These are phyloP conservation scores for Pseudomyrmex sp. DNA, from an alignment of 1,140 invertebrate genomes.

Conservation along the genomic window DNA sequence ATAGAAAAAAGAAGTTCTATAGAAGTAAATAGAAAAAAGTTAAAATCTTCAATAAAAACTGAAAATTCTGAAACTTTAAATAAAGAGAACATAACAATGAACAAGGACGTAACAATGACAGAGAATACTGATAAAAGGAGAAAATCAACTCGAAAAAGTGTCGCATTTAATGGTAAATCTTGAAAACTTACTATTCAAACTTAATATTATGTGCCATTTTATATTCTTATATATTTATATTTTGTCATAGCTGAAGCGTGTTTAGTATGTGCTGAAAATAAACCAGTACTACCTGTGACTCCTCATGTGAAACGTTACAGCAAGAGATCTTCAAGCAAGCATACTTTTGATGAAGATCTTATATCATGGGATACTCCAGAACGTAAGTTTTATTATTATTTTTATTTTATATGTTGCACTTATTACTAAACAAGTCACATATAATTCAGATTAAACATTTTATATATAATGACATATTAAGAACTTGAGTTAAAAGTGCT, in stretches of 20 bases:
- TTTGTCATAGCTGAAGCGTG: conserved; percentile 65
- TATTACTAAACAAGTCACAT: not conserved
- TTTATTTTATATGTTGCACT: not conserved
- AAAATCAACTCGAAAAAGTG: conserved; percentile 68
- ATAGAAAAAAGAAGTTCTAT: conserved; percentile 49
- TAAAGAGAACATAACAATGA: not conserved
- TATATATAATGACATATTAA: not conserved
- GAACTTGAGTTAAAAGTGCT: no score
- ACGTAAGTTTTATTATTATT: conserved; percentile 42
- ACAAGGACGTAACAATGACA: not conserved
- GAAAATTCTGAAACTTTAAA: not conserved
- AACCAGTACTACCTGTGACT: conserved; percentile 65
- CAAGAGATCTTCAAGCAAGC: conserved; percentile 21
- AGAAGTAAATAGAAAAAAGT: conserved; percentile 8
- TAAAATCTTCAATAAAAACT: not conserved
- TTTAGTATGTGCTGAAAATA: conserved; percentile 45
- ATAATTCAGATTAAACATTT: not conserved
- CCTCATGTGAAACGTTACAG: conserved; percentile 51
- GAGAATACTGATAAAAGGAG: conserved; percentile 22
- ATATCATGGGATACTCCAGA: conserved; percentile 42
- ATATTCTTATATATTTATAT: not conserved
- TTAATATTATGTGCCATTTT: not conserved
- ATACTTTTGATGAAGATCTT: conserved; percentile 27
- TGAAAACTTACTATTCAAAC: conserved; percentile 1
- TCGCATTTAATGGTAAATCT: conserved; percentile 65